A percentile compares a stretch with the other conserved stretches of the same genome.
Evolutionary conservation across 1,140 invertebrate genomes (phyloP).

Genomic region (Manduca sexta): DNA sequence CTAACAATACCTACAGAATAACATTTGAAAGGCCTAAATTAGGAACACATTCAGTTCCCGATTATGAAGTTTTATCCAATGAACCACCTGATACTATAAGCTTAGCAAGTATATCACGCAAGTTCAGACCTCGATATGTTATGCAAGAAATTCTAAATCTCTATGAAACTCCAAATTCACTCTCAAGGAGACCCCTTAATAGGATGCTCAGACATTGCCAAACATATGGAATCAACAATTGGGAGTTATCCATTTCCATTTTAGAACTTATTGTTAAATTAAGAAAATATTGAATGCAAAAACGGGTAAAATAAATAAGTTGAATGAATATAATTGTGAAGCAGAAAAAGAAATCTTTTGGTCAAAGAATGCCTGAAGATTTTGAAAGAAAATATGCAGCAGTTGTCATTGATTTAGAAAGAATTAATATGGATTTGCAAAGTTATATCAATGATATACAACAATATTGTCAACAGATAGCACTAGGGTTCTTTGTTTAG

Average conservation of each 20-base stretch:
- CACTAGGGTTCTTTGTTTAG: constrained; percentile 89
- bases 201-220: constrained; percentile 62
- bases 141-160: constrained; percentile 64
- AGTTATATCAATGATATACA: constrained; percentile 90
- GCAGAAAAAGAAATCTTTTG: constrained; percentile 89
- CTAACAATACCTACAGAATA: constrained; percentile 97
- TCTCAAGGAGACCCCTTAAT: constrained; percentile 72
- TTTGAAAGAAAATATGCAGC: constrained; percentile 93
- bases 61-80: constrained; percentile 96
- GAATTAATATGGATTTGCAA: constrained; percentile 91
- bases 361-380: constrained; percentile 84
- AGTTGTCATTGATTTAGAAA: constrained; percentile 92
- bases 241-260: constrained; percentile 90
- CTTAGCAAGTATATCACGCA: constrained; percentile 86
- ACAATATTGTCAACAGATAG: constrained; percentile 88
- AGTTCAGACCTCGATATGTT: constrained; percentile 81
- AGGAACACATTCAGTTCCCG: constrained; percentile 96
- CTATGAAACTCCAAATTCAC: constrained; percentile 39
- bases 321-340: constrained; percentile 92
- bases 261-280: constrained; percentile 91
- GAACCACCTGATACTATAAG: constrained; percentile 93
- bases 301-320: constrained; percentile 83
- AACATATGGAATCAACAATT: constrained; percentile 72
- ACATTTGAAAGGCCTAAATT: constrained; percentile 95
- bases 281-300: constrained; percentile 90